Conservation (phyloP, 2,888 invertebrate genomes). For the Drosophila yooni region DNA sequence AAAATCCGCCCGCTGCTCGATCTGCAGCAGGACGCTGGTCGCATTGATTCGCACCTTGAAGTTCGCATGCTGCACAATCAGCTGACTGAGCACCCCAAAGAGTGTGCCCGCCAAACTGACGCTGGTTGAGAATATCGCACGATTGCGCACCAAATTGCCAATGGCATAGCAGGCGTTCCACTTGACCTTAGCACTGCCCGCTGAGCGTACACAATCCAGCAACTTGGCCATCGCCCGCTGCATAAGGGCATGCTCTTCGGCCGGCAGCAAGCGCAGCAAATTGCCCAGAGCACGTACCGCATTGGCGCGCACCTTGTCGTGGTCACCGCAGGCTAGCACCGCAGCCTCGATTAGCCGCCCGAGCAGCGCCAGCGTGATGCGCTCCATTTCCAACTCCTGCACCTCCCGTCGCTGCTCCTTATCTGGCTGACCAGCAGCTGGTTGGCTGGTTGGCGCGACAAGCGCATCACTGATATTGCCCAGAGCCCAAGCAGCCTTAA, state of each 20-base stretch:
- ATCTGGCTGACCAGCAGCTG: constrained; percentile 80
- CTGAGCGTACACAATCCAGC: constrained; percentile 89
- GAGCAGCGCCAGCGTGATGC: constrained; percentile 89
- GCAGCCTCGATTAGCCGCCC: constrained; percentile 89
- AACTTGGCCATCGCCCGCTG: constrained; percentile 88
- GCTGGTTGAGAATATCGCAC: constrained; percentile 77
- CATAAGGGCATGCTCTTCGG: constrained; percentile 86
- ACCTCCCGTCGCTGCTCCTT: not conserved
- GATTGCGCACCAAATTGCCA: constrained; percentile 91
- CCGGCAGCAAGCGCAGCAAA: constrained; percentile 88
- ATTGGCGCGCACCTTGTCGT: constrained; percentile 91
- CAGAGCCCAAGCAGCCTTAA: constrained; percentile 94
- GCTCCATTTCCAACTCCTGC: constrained; percentile 86
- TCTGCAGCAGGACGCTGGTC: constrained; percentile 89
- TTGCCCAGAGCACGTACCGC: constrained; percentile 93
- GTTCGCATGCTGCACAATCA: constrained; percentile 91
- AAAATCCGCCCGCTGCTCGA: constrained; percentile 87
- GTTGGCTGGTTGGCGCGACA: constrained; percentile 86
- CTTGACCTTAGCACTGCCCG: constrained; percentile 93
- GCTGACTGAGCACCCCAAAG: constrained; percentile 88
- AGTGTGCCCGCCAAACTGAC: constrained; percentile 82
- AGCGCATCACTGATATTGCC: constrained; percentile 94
- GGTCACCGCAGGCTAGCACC: constrained; percentile 88
- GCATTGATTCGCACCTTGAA: constrained; percentile 96
- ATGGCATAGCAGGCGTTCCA: constrained; percentile 97